phyloP scores from a whole-genome alignment of 1,140 invertebrate genomes.

The Phymastichus coffea region DNA sequence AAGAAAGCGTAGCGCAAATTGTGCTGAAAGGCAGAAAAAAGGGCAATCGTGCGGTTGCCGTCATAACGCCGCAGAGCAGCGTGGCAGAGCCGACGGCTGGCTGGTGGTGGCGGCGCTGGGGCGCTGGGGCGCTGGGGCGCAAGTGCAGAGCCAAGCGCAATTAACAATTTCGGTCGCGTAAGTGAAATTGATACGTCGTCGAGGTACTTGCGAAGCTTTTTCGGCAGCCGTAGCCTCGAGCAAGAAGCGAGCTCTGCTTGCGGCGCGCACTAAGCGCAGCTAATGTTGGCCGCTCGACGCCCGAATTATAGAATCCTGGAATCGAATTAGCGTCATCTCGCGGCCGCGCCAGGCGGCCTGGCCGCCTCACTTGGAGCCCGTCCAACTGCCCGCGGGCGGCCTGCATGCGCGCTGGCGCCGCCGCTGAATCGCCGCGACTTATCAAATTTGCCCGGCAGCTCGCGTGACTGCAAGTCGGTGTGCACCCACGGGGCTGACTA shows the following conservation, averaged over 20 bases:
- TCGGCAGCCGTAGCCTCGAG: not conserved
- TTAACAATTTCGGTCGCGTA: not conserved
- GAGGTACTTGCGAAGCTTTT: conserved; percentile 2
- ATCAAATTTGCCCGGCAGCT: no score
- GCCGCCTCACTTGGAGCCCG: conserved; percentile 4
- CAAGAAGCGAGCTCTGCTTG: not conserved
- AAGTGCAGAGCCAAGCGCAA: not conserved
- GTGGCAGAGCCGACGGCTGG: no score
- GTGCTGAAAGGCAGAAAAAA: not conserved
- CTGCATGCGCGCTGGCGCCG: no score
- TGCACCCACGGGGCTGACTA: no score
- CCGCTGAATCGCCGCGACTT: conserved; percentile 2
- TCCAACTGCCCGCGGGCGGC: conserved; percentile 3
- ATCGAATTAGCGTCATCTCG: conserved; percentile 18
- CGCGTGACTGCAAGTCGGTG: no score
- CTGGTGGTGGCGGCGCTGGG: no score
- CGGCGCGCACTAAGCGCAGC: not conserved
- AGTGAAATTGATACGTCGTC: conserved; percentile 7
- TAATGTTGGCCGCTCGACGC: not conserved
- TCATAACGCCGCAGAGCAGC: not conserved
- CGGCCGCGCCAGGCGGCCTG: not conserved
- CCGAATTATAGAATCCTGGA: conserved; percentile 11
- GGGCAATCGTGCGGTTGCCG: not conserved
- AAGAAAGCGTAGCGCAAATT: no score
- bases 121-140: no score